A percentile compares a stretch with the other conserved stretches of the same genome.
These are phyloP conservation scores for Hydropotes inermis DNA, from an alignment of 2,113 vertebrate genomes.

Conservation along the genomic window DNA sequence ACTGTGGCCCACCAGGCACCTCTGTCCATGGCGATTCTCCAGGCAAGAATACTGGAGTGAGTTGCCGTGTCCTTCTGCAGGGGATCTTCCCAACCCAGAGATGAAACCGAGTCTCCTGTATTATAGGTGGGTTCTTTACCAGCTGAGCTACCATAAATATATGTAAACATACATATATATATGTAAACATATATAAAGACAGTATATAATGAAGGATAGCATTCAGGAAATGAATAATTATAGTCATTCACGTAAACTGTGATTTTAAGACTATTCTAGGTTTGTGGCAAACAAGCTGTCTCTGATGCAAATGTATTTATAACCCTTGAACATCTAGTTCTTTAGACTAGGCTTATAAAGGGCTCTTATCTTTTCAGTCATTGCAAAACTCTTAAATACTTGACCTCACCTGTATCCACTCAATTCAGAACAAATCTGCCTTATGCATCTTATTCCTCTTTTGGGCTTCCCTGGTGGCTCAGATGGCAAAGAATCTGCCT, in stretches of 20 bases:
- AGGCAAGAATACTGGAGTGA: background rate
- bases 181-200: background rate
- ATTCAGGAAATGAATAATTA: background rate
- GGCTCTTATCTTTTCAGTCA: background rate
- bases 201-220: background rate
- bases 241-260: background rate
- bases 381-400: too few species aligned
- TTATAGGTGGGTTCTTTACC: background rate
- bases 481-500: background rate
- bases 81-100: background rate
- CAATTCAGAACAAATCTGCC: background rate
- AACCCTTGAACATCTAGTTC: background rate
- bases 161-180: background rate
- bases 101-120: background rate
- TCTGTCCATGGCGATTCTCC: background rate
- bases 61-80: background rate
- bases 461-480: background rate
- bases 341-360: background rate
- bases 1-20: background rate
- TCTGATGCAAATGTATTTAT: background rate
- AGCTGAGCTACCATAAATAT: background rate
- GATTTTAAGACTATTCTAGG: background rate
- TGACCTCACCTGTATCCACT: background rate
- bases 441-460: background rate
- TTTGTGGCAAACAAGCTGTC: background rate